Evolutionary conservation across 2,888 invertebrate species (phyloP).

Genomic region (Odontothrips loti): DNA sequence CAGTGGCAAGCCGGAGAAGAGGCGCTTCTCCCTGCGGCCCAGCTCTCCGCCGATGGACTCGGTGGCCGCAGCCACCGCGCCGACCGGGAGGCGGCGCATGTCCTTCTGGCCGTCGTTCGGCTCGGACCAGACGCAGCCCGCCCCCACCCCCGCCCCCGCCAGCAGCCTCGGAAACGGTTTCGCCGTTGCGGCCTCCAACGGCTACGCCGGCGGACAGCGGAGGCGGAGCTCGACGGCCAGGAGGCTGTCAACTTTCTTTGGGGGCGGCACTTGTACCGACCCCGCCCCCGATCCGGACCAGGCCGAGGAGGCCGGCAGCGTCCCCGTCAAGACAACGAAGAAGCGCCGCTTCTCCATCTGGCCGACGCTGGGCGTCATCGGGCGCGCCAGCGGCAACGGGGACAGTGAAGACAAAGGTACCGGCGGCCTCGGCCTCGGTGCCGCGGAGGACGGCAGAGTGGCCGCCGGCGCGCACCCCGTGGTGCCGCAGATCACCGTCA

Average conservation of each 20-base stretch:
- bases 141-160: not conserved
- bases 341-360: constrained; percentile 16
- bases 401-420: not conserved
- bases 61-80: not conserved
- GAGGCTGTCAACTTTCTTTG: not conserved
- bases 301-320: not conserved
- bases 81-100: not conserved
- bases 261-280: not conserved
- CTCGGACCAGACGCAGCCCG: not conserved
- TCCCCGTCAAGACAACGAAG: not conserved
- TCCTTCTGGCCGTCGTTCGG: constrained; percentile 20
- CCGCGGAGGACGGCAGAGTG: not conserved
- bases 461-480: not conserved
- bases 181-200: not conserved
- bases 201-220: no score
- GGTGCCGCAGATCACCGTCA: constrained; percentile 2
- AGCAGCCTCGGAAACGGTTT: no score
- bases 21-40: constrained; percentile 3
- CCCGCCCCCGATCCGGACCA: constrained; percentile 3
- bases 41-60: not conserved
- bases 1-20: not conserved
- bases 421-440: not conserved
- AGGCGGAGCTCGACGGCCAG: not conserved
- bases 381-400: not conserved
- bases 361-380: not conserved